Base-by-base conservation (phyloP, 2,888 invertebrate genomes). In the Ectemnius continuus region DNA sequence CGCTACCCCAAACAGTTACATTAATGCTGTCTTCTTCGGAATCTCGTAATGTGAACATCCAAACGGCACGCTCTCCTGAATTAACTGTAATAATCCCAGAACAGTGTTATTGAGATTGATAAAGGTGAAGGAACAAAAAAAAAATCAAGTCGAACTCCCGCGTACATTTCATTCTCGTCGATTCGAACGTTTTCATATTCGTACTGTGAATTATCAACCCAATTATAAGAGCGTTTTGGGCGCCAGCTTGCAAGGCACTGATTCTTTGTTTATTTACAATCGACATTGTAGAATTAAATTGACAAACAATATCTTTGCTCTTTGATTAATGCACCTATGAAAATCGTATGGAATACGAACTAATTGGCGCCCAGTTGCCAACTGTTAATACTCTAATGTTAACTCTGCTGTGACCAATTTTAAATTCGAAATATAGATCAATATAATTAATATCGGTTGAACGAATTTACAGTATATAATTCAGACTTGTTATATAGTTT, bases 31-130 rank as follows among this genome's bases (percentile, higher is more conserved):
- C 94, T 0, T 93, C 88, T 18, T 93, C 92, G 0, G 96, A 94
- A 91, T 96, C 97, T 76, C 96, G 92, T 28, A 96, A 79, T 0
- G 96, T 96, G 79, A 96, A 95, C 67, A 94, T 94, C 91, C 95
- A 95, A 0, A 96, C 96, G n/a, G 94, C 95, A 79, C 94, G 93
- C 45, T 85, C 81, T 8, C 87, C 87, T 0, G 73, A 26, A 23
- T 81, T 81, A 78, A 81, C 89, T 89, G 57, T 28, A 83, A 57
- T 28, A 83, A 81, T 36, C 36, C 8, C 6, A 60, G 28, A 48
- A 23, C 11, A 47, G 36, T 36, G 11, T 11, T 36, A 2, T 61
- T 64, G 28, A 3, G 48, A 61, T 67, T 36, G 16, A 20, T 45
- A 28, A 67, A 48, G 8, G 52, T n/a, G 16, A 16, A 52, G 2